Percentiles rank a stretch among this genome's conserved stretches.
phyloP scores from a whole-genome alignment of 23 tunicate species.

The Trididemnum nubilum region DNA sequence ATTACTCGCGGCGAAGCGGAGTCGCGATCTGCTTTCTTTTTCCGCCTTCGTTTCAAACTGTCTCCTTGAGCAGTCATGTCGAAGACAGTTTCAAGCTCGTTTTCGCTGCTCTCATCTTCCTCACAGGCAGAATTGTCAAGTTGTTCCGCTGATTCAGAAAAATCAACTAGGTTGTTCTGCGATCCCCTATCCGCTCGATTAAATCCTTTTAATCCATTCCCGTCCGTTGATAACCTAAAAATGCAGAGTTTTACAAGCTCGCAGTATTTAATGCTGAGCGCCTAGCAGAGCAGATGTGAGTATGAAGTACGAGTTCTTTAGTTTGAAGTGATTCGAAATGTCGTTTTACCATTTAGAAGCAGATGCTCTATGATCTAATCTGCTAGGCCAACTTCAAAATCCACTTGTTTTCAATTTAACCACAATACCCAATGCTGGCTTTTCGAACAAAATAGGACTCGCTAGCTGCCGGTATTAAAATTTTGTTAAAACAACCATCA shows the following conservation, averaged over 20 bases:
- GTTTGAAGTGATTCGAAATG: too few species aligned
- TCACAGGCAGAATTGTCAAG: slow-evolving; percentile 21
- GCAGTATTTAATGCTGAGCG: too few species aligned
- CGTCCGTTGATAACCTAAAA: slow-evolving; percentile 67
- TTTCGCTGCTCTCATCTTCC: slow-evolving; percentile 55
- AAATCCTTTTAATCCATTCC: slow-evolving; percentile 64
- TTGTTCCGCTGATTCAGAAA: slow-evolving; percentile 65
- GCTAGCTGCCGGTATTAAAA: too few species aligned
- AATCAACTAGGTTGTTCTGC: slow-evolving; percentile 95
- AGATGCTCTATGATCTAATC: too few species aligned
- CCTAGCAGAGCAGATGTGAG: too few species aligned
- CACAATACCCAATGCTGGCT: too few species aligned
- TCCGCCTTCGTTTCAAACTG: slow-evolving; percentile 72
- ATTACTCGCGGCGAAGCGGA: background rate
- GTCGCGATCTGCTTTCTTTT: slow-evolving; percentile 25
- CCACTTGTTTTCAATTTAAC: too few species aligned
- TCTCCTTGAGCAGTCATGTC: slow-evolving; percentile 87
- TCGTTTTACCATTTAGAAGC: too few species aligned
- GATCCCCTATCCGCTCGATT: slow-evolving; percentile 93
- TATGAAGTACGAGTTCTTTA: too few species aligned
- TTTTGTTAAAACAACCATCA: too few species aligned
- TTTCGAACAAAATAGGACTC: too few species aligned
- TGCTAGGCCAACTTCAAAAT: too few species aligned
- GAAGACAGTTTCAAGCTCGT: slow-evolving; percentile 69
- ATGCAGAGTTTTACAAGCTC: background rate